A percentile compares a stretch with the other conserved stretches of the same genome.
These are phyloP conservation scores for Sinocyclocheilus maitianheensis DNA, from an alignment of 2,113 vertebrate species.

Conservation along the genomic window DNA sequence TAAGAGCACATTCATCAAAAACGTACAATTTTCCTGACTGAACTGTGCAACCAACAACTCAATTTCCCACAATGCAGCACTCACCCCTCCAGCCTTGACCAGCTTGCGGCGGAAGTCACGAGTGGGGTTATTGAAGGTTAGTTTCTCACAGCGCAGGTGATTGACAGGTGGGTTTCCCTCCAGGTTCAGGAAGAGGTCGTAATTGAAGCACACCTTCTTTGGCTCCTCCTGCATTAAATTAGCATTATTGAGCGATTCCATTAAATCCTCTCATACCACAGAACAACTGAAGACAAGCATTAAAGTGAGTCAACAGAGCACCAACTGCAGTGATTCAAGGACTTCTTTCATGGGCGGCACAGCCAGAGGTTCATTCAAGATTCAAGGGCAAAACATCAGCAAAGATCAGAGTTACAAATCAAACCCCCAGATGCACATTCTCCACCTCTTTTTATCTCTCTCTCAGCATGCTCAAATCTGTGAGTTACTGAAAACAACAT, in stretches of 20 bases:
- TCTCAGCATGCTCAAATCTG: neutral
- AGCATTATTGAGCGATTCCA: neutral
- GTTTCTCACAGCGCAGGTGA: conserved; percentile 97
- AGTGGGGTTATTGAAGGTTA: conserved; percentile 99
- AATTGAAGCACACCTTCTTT: conserved; percentile 94
- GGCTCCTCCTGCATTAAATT: conserved; percentile 88
- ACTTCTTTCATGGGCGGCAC: neutral
- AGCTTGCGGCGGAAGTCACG: conserved; percentile 96
- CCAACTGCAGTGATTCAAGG: neutral
- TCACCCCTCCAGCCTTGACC: conserved; percentile 94
- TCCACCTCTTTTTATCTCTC: neutral
- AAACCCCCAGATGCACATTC: neutral
- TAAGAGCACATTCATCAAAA: neutral
- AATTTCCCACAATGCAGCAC: conserved; percentile 45
- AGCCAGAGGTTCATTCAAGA: conserved; percentile 7
- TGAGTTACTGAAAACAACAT: neutral
- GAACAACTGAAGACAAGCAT: neutral
- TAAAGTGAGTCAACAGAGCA: neutral
- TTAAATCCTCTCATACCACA: neutral
- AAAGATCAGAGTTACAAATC: conserved; percentile 8
- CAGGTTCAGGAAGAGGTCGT: conserved; percentile 96
- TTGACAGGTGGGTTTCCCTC: conserved; percentile 98
- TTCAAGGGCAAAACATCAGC: conserved; percentile 18
- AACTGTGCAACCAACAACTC: neutral
- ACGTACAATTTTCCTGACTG: neutral